Evolutionary conservation across 2,888 invertebrate genomes (phyloP), one percentile per base, ranked within the genome.

Genomic region (Marronus borbonicus): DNA sequence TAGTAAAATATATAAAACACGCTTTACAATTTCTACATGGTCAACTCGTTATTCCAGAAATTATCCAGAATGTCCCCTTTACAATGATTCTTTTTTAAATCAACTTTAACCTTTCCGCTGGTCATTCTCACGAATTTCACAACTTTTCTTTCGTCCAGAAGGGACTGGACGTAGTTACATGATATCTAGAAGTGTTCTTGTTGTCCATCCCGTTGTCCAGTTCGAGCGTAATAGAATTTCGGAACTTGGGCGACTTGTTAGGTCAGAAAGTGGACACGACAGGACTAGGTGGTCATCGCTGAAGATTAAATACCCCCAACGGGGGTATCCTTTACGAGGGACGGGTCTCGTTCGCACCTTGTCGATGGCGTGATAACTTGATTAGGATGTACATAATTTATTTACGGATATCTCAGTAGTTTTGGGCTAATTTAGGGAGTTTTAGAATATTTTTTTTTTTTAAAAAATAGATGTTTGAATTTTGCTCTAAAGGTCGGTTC

Each of bases 1-100:
- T 39, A 39, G 8, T 39, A 39, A 4, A 39, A 0, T 39, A 8
- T 5, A 39, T 39, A 24, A 24, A 24, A 36, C 31, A 31, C 31
- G 31, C 31, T 17, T 36, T 36, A 36, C 36, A 52, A 17, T 52
- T 8, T 52, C 17, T 17, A n/a, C 3, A 55, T 7, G 17, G 4
- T 8, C 55, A 55, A 55, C 55, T 55, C 55, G 55, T 55, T 55
- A 12, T 55, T 55, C 55, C 17, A 55, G 55, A 55, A 55, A 55
- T 55, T 3, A n/a, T 2, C n/a, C 52, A n/a, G 14, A 52, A 55
- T 17, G 55, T 14, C 14, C 55, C 44, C 44, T 44, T 44, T 2
- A 8, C 8, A 44, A 8, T 12, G 0, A 2, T 44, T 44, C 8
- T 8, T 12, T 12, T 44, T 3, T 8, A 44, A 44, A 20, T 17